Conservation (phyloP, 2,888 invertebrate species). For the Tenthredo distinguenda region DNA sequence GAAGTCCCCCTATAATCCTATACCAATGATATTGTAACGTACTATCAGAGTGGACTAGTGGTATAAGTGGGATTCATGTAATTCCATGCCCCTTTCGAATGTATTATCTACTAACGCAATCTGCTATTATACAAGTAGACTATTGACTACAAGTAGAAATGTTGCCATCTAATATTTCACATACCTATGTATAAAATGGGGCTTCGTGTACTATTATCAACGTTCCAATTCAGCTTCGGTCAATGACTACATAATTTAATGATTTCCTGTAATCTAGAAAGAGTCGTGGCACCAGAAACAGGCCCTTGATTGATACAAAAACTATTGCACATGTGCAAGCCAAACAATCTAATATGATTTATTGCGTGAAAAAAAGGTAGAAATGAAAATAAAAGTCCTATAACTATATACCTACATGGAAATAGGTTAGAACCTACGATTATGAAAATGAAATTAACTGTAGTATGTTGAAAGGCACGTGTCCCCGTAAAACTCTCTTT, state of each 20-base stretch:
- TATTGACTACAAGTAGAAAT: not conserved
- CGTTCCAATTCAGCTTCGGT: not conserved
- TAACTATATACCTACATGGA: not conserved
- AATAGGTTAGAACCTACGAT: not conserved
- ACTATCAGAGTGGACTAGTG: not conserved
- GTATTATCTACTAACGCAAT: not conserved
- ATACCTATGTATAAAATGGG: not conserved
- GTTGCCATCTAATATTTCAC: not conserved
- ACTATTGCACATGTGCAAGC: not conserved
- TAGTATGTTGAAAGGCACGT: not conserved
- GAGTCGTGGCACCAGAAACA: not conserved
- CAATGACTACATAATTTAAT: conserved; percentile 8
- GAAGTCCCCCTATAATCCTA: too few species aligned
- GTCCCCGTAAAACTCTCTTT: not conserved
- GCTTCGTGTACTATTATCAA: not conserved
- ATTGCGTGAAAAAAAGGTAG: not conserved
- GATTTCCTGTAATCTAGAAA: conserved; percentile 6
- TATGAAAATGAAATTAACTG: not conserved
- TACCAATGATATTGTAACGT: not conserved
- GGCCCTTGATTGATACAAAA: not conserved
- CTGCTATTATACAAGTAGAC: not conserved
- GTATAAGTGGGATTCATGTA: not conserved
- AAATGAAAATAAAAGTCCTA: not conserved
- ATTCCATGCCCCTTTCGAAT: not conserved
- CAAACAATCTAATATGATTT: not conserved